These are phyloP conservation scores for Marronus borbonicus DNA, from an alignment of 2,888 invertebrate genomes.

Conservation along the genomic window DNA sequence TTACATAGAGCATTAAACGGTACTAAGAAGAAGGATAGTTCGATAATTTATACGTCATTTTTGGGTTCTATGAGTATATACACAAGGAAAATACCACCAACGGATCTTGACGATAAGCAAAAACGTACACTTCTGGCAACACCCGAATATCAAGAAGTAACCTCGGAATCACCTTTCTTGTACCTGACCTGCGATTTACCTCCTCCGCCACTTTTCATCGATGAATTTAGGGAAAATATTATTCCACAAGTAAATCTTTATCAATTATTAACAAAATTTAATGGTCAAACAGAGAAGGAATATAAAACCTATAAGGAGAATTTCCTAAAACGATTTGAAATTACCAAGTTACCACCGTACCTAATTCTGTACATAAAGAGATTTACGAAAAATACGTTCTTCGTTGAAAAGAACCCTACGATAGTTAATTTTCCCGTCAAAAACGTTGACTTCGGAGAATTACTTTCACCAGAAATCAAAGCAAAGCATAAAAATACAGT, in stretches of 20 bases:
- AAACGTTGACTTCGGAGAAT: slow-evolving; percentile 97
- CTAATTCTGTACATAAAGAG: slow-evolving; percentile 97
- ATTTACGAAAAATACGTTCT: slow-evolving; percentile 99
- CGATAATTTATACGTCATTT: slow-evolving; percentile 96
- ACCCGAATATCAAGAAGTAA: slow-evolving; percentile 90
- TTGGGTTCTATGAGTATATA: slow-evolving; percentile 92
- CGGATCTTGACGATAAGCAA: slow-evolving; percentile 92
- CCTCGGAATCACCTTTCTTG: slow-evolving; percentile 93
- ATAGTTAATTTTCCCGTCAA: slow-evolving; percentile 99
- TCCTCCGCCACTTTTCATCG: slow-evolving; percentile 96
- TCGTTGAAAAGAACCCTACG: slow-evolving; percentile 99
- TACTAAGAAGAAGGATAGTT: slow-evolving; percentile 88
- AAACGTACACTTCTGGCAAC: slow-evolving; percentile 84
- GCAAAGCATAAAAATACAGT: slow-evolving; percentile 86
- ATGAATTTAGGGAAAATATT: slow-evolving; percentile 98
- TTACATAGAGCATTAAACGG: slow-evolving; percentile 96
- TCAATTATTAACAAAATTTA: slow-evolving; percentile 95
- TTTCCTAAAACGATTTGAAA: slow-evolving; percentile 96
- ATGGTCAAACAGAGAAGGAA: slow-evolving; percentile 95
- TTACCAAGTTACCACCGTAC: slow-evolving; percentile 93
- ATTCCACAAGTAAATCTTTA: slow-evolving; percentile 98
- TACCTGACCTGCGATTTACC: slow-evolving; percentile 98
- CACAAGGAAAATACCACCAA: slow-evolving; percentile 93
- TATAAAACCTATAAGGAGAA: slow-evolving; percentile 99
- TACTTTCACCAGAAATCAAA: slow-evolving; percentile 88